A percentile compares a stretch with the other conserved stretches of the same genome.
Conservation (phyloP, 1,140 invertebrate genomes). For the Acromyrmex echinatior region DNA sequence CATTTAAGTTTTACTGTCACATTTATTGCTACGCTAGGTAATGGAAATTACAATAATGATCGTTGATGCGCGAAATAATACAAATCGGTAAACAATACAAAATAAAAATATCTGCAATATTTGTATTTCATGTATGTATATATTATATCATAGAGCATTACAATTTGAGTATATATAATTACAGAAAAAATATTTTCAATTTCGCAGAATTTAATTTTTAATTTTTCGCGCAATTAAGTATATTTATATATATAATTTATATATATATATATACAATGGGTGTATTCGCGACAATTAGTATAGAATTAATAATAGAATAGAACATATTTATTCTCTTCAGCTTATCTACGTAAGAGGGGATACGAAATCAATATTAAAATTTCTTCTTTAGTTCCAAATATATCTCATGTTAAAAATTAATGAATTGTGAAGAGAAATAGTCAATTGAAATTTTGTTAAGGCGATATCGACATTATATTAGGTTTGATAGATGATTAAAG, state of each 20-base stretch:
- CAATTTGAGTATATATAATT: not conserved
- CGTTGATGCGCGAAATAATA: conserved; percentile 32
- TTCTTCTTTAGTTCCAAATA: not conserved
- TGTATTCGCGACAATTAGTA: no score
- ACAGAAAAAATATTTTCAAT: not conserved
- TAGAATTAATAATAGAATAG: no score
- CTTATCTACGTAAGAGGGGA: no score
- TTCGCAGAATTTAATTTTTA: no score
- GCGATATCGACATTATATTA: not conserved
- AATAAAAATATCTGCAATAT: conserved; percentile 29
- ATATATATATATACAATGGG: no score
- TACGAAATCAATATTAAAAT: not conserved
- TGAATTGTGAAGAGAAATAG: not conserved
- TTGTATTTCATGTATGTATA: not conserved
- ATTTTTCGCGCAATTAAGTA: no score
- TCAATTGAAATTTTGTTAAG: not conserved
- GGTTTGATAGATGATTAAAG: not conserved
- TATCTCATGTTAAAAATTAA: not conserved
- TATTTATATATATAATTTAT: no score
- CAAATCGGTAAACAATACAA: not conserved
- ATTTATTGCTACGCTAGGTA: conserved; percentile 39
- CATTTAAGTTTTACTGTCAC: conserved; percentile 58
- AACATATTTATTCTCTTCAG: no score
- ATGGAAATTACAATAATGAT: conserved; percentile 47
- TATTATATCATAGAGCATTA: not conserved